Evolutionary conservation across 2,888 invertebrate genomes (phyloP).

Genomic region (Loripinus fragilis): DNA sequence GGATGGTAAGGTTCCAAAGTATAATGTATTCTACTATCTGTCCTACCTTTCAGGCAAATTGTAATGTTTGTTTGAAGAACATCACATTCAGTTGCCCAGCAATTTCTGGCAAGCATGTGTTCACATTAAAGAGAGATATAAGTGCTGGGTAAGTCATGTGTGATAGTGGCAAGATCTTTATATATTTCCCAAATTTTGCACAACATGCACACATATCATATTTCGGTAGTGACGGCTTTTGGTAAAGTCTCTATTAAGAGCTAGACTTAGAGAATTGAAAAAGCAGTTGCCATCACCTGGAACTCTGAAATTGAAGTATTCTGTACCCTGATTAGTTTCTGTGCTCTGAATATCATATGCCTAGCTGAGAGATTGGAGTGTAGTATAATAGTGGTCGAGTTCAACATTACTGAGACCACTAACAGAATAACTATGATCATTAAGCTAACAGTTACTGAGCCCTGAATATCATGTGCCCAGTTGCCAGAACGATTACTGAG

Average conservation of each 20-base stretch:
- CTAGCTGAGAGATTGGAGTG: no score
- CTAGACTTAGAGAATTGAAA: conserved; percentile 14
- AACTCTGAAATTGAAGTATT: background rate
- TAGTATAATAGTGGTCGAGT: no score
- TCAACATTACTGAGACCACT: no score
- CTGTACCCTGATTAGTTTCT: background rate
- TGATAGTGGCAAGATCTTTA: background rate
- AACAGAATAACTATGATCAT: no score
- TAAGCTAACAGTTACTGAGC: no score
- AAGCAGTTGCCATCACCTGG: conserved; percentile 23
- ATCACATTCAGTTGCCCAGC: conserved; percentile 27
- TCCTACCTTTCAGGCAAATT: conserved; percentile 4
- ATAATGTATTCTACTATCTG: background rate
- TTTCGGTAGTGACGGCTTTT: background rate
- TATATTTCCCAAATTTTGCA: conserved; percentile 1
- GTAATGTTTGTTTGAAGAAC: conserved; percentile 14
- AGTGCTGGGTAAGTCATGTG: background rate
- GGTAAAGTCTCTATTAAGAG: background rate
- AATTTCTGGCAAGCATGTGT: conserved; percentile 13
- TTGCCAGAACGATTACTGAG: no score
- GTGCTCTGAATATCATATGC: no score
- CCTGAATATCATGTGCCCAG: no score
- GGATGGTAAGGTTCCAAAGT: background rate
- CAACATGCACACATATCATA: background rate
- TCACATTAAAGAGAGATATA: background rate